A percentile compares a stretch with the other conserved stretches of the same genome.
Evolutionary conservation across 53 echinoderm and acorn worm genomes (phyloP).

Genomic region (Holothuria scabra): DNA sequence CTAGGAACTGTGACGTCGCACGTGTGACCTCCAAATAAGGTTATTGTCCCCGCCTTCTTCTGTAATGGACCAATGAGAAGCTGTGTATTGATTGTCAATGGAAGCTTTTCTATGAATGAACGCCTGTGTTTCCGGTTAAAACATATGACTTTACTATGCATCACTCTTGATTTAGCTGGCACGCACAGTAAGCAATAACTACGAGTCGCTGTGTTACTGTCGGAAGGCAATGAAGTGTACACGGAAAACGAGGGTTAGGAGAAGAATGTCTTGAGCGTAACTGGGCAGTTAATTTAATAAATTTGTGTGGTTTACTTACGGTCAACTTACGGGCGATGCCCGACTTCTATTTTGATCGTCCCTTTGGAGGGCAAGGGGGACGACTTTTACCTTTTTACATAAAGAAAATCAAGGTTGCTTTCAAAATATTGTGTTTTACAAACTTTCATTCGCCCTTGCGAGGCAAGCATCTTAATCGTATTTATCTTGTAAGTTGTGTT

Average conservation of each 20-base stretch:
- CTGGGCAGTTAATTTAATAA: slow-evolving; percentile 46
- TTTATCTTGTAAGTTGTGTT: too few relatives aligned
- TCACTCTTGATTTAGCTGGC: not conserved
- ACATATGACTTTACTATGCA: slow-evolving; percentile 54
- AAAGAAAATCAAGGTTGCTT: too few relatives aligned
- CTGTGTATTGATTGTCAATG: slow-evolving; percentile 10
- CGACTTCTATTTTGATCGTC: not conserved
- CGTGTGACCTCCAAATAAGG: slow-evolving; percentile 13
- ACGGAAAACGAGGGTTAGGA: not conserved
- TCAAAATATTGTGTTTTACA: too few relatives aligned
- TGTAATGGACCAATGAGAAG: not conserved
- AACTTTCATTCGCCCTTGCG: too few relatives aligned
- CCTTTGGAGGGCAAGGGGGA: too few relatives aligned
- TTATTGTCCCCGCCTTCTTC: slow-evolving; percentile 8
- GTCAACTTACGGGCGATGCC: slow-evolving; percentile 28
- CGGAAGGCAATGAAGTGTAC: slow-evolving; percentile 17
- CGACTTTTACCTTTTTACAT: too few relatives aligned
- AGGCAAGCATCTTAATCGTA: too few relatives aligned
- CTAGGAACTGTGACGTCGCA: not conserved
- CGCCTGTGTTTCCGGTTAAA: slow-evolving; percentile 50
- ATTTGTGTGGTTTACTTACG: slow-evolving; percentile 43
- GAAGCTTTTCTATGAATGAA: slow-evolving; percentile 52
- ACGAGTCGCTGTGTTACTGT: too few relatives aligned
- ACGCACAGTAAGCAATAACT: too few relatives aligned
- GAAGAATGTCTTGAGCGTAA: slow-evolving; percentile 20